A percentile compares a stretch with the other conserved stretches of the same genome.
These are phyloP conservation scores for Galagoides demidoff DNA, from an alignment of 2,797 vertebrate species.

Conservation along the genomic window DNA sequence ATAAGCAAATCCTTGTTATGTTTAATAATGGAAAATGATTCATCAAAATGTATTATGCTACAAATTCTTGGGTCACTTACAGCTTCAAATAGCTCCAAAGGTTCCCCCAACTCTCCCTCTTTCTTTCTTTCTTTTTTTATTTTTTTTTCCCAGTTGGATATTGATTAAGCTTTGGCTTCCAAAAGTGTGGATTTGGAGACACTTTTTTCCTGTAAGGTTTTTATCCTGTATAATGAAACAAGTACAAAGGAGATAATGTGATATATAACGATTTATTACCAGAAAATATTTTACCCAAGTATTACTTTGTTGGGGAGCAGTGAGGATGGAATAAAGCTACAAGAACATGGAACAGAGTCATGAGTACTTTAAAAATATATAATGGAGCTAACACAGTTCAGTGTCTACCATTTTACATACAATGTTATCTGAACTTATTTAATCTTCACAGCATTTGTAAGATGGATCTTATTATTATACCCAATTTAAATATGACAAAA, in stretches of 20 bases:
- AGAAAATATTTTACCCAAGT: conserved; percentile 10
- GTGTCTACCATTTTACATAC: neutral
- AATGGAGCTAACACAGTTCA: neutral
- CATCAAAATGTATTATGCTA: conserved; percentile 5
- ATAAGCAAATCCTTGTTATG: conserved; percentile 28
- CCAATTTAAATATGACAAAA: conserved; percentile 21
- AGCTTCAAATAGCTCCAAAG: conserved; percentile 17
- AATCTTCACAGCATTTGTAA: neutral
- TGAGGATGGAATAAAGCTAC: neutral
- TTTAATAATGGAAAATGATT: neutral
- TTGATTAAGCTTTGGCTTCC: neutral
- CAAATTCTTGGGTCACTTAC: conserved; percentile 21
- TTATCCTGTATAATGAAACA: neutral
- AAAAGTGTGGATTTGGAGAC: conserved; percentile 10
- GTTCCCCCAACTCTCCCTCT: neutral
- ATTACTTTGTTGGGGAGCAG: neutral
- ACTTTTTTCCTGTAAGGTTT: neutral
- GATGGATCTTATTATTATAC: neutral
- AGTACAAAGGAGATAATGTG: neutral
- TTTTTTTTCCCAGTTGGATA: neutral
- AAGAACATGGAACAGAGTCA: neutral
- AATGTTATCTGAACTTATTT: conserved; percentile 21
- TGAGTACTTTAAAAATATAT: neutral
- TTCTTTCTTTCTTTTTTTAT: neutral
- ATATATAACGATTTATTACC: neutral